These are phyloP conservation scores for Morelia viridis DNA, from an alignment of 2,797 vertebrate genomes.

Conservation along the genomic window DNA sequence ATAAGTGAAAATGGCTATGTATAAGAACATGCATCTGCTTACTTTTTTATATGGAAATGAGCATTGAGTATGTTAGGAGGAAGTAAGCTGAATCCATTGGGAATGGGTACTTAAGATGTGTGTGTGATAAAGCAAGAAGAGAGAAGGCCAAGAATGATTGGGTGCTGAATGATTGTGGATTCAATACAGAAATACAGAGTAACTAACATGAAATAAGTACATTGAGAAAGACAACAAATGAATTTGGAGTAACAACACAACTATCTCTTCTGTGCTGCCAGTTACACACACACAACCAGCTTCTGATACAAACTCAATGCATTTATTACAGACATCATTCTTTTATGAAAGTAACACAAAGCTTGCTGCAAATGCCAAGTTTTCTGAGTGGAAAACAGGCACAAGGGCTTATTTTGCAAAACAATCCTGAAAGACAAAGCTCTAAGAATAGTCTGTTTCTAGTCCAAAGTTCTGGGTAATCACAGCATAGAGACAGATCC, in stretches of 20 bases:
- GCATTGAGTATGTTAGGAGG: not conserved
- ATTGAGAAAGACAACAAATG: not conserved
- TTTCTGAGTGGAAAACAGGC: not conserved
- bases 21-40: not conserved
- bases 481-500: not conserved
- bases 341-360: not conserved
- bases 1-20: not conserved
- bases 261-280: not conserved
- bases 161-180: not conserved
- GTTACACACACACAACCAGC: not conserved
- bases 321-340: not conserved
- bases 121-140: not conserved
- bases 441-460: not conserved
- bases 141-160: not conserved
- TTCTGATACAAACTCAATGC: not conserved
- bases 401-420: not conserved
- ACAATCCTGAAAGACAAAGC: not conserved
- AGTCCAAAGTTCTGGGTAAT: not conserved
- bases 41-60: not conserved
- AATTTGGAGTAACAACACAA: not conserved
- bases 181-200: not conserved
- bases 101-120: not conserved
- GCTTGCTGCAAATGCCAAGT: not conserved
- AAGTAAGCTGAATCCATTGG: not conserved
- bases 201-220: not conserved